Conservation (phyloP, 2,797 vertebrate species). For the Sphenodon punctatus region DNA sequence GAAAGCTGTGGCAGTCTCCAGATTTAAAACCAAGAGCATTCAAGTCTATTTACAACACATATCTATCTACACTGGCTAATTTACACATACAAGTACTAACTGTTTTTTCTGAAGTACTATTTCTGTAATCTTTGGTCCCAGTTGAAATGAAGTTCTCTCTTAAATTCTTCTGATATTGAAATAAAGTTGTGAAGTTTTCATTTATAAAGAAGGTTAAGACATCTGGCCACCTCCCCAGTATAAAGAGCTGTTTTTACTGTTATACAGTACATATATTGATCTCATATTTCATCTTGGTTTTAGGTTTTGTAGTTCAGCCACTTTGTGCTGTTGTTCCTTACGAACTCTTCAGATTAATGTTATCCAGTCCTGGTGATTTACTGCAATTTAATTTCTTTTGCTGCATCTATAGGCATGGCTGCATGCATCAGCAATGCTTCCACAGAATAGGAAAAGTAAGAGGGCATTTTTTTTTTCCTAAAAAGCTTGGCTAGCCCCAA, state of each 20-base stretch:
- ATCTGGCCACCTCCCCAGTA: neutral
- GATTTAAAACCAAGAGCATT: too few species aligned
- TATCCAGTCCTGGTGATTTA: neutral
- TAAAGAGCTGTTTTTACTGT: neutral
- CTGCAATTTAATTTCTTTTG: neutral
- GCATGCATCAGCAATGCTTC: neutral
- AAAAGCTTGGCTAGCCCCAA: constrained; percentile 34
- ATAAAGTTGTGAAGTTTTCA: too few species aligned
- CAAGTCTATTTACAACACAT: too few species aligned
- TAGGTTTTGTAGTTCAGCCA: neutral
- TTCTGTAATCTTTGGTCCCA: too few species aligned
- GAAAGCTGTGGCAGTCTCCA: too few species aligned
- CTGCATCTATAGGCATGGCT: neutral
- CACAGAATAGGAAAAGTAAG: neutral
- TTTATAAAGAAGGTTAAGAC: neutral
- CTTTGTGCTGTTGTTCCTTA: neutral
- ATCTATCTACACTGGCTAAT: too few species aligned
- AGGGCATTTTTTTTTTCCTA: constrained; percentile 29
- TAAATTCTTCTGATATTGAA: too few species aligned
- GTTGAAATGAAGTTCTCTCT: too few species aligned
- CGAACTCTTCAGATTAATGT: neutral
- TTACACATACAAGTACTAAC: too few species aligned
- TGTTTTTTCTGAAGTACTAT: too few species aligned
- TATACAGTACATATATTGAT: too few species aligned
- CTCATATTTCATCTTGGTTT: neutral